Percentiles rank a stretch among this genome's conserved stretches.
Conservation (phyloP, 2,888 invertebrate species). For the Pediacus dermestoides region DNA sequence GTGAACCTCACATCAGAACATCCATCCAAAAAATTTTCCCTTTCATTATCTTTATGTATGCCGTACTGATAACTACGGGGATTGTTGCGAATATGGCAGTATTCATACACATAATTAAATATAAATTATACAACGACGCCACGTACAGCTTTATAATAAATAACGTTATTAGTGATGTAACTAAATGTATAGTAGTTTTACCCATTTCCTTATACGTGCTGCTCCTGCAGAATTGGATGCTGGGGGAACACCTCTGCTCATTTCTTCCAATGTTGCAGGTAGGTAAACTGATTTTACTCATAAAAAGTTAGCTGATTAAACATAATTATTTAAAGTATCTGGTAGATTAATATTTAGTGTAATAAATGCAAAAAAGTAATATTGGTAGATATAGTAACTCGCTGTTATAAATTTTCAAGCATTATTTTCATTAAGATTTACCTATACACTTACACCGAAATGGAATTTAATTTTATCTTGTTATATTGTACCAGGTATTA, state of each 20-base stretch:
- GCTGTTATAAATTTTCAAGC: no score
- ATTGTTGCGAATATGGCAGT: constrained; percentile 58
- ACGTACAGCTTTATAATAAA: constrained; percentile 66
- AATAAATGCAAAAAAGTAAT: no score
- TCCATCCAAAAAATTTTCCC: constrained; percentile 58
- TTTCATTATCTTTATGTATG: constrained; percentile 62
- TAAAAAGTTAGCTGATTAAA: no score
- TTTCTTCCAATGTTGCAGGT: constrained; percentile 73
- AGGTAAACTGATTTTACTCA: no score
- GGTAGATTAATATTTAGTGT: no score
- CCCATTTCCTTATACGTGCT: constrained; percentile 66
- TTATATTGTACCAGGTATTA: no score
- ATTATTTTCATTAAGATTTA: no score
- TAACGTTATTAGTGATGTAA: constrained; percentile 62
- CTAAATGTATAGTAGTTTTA: constrained; percentile 65
- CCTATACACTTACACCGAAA: no score
- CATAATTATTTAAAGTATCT: no score
- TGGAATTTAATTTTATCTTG: no score
- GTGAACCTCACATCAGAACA: constrained; percentile 58
- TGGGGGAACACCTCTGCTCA: constrained; percentile 68
- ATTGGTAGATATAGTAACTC: no score
- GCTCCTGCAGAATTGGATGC: constrained; percentile 68
- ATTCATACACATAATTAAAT: constrained; percentile 53
- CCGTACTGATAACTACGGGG: constrained; percentile 56
- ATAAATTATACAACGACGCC: constrained; percentile 58